Evolutionary conservation across 92 coral and sea anemone genomes (phyloP).

Genomic region (Porites evermanni): DNA sequence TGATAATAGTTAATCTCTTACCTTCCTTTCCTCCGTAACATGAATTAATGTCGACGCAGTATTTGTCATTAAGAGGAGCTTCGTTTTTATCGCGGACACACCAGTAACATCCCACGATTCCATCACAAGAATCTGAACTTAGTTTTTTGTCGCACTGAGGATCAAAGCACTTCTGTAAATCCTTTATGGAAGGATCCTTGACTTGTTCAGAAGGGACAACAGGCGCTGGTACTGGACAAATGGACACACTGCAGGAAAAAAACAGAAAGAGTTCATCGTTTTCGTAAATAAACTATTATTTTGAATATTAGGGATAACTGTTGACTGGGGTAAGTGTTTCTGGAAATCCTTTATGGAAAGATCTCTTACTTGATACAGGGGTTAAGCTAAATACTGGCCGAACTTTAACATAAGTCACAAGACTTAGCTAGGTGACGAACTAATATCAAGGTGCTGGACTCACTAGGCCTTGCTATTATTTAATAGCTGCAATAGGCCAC

Average conservation of each 20-base stretch:
- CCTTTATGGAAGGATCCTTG: conserved; percentile 1
- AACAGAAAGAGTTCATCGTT: not conserved
- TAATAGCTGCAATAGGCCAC: too few relatives aligned
- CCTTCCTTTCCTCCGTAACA: conserved; percentile 66
- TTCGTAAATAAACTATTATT: not conserved
- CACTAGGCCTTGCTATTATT: too few relatives aligned
- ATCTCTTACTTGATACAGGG: too few relatives aligned
- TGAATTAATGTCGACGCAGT: conserved; percentile 43
- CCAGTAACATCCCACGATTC: conserved; percentile 67
- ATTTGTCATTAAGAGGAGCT: conserved; percentile 38
- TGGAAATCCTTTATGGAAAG: not conserved
- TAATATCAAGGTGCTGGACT: too few relatives aligned
- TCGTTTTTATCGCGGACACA: conserved; percentile 53
- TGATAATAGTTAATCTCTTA: not conserved
- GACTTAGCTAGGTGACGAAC: too few relatives aligned
- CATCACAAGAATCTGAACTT: conserved; percentile 37
- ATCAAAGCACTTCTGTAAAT: conserved; percentile 39
- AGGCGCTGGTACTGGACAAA: conserved; percentile 61
- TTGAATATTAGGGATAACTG: not conserved
- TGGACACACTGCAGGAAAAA: conserved; percentile 31
- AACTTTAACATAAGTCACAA: too few relatives aligned
- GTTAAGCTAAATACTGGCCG: too few relatives aligned
- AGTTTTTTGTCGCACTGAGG: conserved; percentile 39
- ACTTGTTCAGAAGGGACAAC: conserved; percentile 23
- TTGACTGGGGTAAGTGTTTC: too few relatives aligned